Evolutionary conservation across 2,888 invertebrate genomes (phyloP).

Genomic region (Cosmorhoe ocellata): DNA sequence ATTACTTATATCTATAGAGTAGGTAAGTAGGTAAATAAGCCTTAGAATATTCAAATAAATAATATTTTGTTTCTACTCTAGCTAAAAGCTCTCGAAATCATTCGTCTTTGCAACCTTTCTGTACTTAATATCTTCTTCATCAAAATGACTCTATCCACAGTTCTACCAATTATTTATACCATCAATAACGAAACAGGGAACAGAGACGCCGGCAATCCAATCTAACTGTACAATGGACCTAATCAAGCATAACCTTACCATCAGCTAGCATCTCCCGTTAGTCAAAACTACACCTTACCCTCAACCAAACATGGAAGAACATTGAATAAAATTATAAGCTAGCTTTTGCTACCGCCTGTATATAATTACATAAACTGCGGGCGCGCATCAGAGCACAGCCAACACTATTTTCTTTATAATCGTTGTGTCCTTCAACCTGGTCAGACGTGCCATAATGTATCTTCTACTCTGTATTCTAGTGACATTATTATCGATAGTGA

Average conservation of each 20-base stretch:
- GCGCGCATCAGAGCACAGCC: conserved; percentile 26
- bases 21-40: too few relatives aligned
- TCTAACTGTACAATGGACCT: conserved; percentile 9
- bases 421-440: conserved; percentile 1
- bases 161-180: conserved; percentile 1
- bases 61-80: too few relatives aligned
- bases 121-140: too few relatives aligned
- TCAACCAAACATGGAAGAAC: background rate
- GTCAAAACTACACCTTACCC: conserved; percentile 5
- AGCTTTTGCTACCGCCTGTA: conserved; percentile 47
- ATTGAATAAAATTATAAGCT: background rate
- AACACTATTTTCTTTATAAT: conserved; percentile 17
- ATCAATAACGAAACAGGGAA: background rate
- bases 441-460: conserved; percentile 35
- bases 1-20: too few relatives aligned
- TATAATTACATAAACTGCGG: conserved; percentile 46
- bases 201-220: conserved; percentile 1
- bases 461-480: conserved; percentile 34
- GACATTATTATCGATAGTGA: conserved; percentile 38
- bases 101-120: too few relatives aligned
- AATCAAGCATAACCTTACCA: conserved; percentile 1
- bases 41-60: too few relatives aligned
- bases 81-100: too few relatives aligned
- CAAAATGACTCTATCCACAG: too few relatives aligned
- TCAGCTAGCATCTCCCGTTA: background rate